Evolutionary conservation across 2,113 vertebrate genomes (phyloP).

Genomic region (Uria lomvia): DNA sequence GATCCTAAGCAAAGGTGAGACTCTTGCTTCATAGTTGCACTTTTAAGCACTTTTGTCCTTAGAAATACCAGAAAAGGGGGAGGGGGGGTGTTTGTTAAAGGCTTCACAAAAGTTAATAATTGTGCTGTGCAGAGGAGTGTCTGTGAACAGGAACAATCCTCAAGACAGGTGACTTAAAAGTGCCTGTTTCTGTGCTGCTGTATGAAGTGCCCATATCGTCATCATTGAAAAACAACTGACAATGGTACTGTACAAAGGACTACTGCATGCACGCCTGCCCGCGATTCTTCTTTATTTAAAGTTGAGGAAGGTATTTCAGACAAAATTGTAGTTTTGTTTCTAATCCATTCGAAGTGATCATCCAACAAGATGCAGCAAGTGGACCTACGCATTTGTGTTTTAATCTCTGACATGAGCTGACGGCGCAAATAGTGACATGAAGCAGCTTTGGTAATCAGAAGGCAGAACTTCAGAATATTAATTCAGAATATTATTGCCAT

Average conservation of each 20-base stretch:
- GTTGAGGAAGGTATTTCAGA: not conserved
- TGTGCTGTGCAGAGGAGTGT: not conserved
- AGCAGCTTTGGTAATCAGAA: not conserved
- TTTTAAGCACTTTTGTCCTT: not conserved
- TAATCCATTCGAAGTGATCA: not conserved
- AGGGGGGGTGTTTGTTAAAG: not conserved
- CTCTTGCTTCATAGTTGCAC: not conserved
- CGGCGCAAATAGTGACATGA: accelerated
- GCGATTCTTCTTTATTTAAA: not conserved
- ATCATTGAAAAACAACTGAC: not conserved
- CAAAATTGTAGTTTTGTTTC: not conserved
- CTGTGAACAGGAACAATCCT: not conserved
- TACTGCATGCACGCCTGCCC: accelerated
- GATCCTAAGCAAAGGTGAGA: constrained; percentile 81
- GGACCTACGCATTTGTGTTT: not conserved
- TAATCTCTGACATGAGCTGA: not conserved
- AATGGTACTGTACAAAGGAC: not conserved
- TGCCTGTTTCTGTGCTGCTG: not conserved
- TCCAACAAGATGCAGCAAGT: not conserved
- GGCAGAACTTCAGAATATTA: not conserved
- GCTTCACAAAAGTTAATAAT: not conserved
- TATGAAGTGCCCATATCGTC: not conserved
- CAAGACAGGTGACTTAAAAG: not conserved
- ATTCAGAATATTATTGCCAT: not conserved
- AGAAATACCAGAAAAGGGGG: not conserved